These are phyloP conservation scores for Antheraea assamensis DNA, from an alignment of 2,888 invertebrate species.

Conservation along the genomic window DNA sequence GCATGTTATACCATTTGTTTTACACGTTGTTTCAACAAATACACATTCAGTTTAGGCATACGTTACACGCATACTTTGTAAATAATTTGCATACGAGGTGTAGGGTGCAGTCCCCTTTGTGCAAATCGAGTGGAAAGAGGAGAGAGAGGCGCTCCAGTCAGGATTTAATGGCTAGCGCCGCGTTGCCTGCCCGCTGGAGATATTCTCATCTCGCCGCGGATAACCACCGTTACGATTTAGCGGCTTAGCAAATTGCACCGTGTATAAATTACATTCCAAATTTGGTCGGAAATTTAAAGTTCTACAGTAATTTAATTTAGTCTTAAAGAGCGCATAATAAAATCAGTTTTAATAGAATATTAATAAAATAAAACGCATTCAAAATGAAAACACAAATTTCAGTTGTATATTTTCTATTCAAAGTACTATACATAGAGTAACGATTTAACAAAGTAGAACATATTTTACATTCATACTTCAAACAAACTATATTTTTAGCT, in stretches of 20 bases:
- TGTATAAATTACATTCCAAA: constrained; percentile 20
- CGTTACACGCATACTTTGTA: constrained; percentile 63
- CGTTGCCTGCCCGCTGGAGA: constrained; percentile 53
- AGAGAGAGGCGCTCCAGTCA: constrained; percentile 36
- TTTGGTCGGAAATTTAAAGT: constrained; percentile 36
- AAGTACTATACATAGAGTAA: no score
- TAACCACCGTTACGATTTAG: constrained; percentile 57
- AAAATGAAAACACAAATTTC: not conserved
- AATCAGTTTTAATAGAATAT: not conserved
- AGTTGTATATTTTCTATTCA: no score
- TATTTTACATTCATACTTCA: not conserved
- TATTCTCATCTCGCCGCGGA: constrained; percentile 57
- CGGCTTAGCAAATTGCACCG: constrained; percentile 50
- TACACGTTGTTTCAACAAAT: constrained; percentile 36
- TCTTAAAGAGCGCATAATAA: not conserved
- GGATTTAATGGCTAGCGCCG: constrained; percentile 55
- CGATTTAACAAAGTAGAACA: not conserved
- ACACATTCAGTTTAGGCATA: constrained; percentile 58
- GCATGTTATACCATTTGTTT: constrained; percentile 33
- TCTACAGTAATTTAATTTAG: not conserved
- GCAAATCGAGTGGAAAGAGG: constrained; percentile 21
- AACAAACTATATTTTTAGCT: not conserved
- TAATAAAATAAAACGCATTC: not conserved
- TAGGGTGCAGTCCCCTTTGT: constrained; percentile 29
- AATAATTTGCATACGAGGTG: constrained; percentile 64